These are phyloP conservation scores for Crioceris asparagi DNA, from an alignment of 2,888 invertebrate genomes.

Conservation along the genomic window DNA sequence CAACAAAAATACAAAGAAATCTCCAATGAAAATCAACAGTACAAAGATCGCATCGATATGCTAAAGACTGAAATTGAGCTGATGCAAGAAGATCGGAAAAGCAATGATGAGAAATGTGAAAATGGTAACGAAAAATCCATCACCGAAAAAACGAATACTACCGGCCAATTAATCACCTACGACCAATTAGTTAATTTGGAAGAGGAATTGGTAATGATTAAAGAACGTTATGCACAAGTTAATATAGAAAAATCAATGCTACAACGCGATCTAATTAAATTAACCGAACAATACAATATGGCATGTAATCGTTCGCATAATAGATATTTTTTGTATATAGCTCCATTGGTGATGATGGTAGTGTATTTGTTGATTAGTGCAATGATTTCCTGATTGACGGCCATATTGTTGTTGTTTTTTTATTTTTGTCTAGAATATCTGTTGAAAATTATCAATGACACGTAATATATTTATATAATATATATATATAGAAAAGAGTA, in stretches of 20 bases:
- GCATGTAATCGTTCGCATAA: conserved; percentile 49
- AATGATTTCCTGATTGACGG: conserved; percentile 52
- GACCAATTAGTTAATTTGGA: conserved; percentile 54
- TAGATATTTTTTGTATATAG: conserved; percentile 47
- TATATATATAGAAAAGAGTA: no score
- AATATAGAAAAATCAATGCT: conserved; percentile 52
- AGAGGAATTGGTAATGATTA: conserved; percentile 62
- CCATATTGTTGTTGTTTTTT: conserved; percentile 37
- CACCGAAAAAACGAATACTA: conserved; percentile 23
- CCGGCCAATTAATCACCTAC: conserved; percentile 25
- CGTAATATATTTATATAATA: no score
- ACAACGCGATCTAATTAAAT: conserved; percentile 46
- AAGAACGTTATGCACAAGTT: conserved; percentile 59
- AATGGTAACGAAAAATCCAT: conserved; percentile 13
- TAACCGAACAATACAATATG: conserved; percentile 49
- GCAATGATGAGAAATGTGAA: conserved; percentile 7
- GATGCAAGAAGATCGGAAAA: conserved; percentile 12
- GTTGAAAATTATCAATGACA: conserved; percentile 32
- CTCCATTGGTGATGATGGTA: conserved; percentile 46
- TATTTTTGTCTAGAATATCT: conserved; percentile 35
- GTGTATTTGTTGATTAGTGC: conserved; percentile 51
- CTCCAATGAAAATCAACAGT: conserved; percentile 40
- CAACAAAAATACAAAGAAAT: conserved; percentile 41
- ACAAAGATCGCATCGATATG: conserved; percentile 34
- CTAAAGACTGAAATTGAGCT: conserved; percentile 29